These are phyloP conservation scores for Pristionchus pacificus DNA, from an alignment of 1,140 invertebrate species.

Conservation along the genomic window DNA sequence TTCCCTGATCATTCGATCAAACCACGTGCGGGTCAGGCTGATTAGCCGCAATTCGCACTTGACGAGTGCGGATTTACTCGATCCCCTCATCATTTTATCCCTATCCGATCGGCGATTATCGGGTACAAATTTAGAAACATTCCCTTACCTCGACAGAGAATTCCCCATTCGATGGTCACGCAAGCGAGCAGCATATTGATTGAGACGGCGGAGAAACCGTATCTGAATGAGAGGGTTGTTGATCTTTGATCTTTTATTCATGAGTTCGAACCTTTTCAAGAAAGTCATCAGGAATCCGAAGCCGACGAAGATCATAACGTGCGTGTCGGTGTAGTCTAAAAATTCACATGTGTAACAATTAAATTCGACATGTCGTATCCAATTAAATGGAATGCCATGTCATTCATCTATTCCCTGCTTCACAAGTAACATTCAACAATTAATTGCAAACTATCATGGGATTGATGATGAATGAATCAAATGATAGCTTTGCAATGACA, in stretches of 20 bases:
- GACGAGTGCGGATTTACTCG: no score
- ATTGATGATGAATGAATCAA: not conserved
- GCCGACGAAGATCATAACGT: constrained; percentile 76
- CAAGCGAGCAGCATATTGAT: constrained; percentile 74
- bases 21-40: no score
- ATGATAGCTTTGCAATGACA: not conserved
- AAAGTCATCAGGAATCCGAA: constrained; percentile 96
- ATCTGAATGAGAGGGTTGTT: constrained; percentile 61
- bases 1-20: no score
- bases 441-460: not conserved
- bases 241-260: not conserved
- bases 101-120: no score
- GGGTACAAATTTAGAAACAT: no score
- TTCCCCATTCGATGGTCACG: constrained; percentile 46
- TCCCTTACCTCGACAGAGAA: no score
- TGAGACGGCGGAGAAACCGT: constrained; percentile 81
- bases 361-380: not conserved
- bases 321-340: constrained; percentile 53
- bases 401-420: not conserved
- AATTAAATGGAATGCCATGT: no score
- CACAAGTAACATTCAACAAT: not conserved
- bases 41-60: no score
- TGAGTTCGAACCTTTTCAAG: constrained; percentile 68
- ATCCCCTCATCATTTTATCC: no score
- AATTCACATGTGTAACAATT: not conserved